Conservation (phyloP, 2,797 vertebrate species). For the Nasua narica region DNA sequence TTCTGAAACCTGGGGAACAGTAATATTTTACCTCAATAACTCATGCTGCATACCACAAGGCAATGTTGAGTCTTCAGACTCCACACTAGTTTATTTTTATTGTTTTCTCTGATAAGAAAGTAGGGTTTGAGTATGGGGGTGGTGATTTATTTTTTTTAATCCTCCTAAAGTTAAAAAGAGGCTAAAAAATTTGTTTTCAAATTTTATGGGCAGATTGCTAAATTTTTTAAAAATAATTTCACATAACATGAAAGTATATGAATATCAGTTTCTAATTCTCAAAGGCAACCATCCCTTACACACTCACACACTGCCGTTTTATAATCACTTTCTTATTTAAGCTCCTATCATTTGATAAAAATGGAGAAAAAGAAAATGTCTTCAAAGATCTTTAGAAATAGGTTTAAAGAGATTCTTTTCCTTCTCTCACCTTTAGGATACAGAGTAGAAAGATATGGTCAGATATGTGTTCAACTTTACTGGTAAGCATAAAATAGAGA, state of each 20-base stretch:
- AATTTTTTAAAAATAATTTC: background rate
- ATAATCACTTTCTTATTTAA: background rate
- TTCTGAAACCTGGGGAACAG: conserved; percentile 93
- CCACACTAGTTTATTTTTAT: background rate
- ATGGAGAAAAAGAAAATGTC: background rate
- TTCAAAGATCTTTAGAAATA: background rate
- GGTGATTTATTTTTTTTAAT: background rate
- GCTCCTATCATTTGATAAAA: background rate
- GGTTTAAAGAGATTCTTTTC: background rate
- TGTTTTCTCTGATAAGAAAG: background rate
- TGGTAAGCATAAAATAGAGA: background rate
- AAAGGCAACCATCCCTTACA: background rate
- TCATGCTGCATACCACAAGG: background rate
- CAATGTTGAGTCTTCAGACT: background rate
- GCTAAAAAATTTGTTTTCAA: background rate
- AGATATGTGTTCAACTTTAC: background rate
- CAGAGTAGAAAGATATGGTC: background rate
- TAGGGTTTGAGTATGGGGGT: background rate
- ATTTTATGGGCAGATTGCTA: background rate
- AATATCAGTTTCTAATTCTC: background rate
- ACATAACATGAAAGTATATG: background rate
- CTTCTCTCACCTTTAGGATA: background rate
- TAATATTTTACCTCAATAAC: conserved; percentile 69
- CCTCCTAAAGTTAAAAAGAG: background rate
- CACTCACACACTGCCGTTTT: background rate